phyloP scores from a whole-genome alignment of 2,113 vertebrate genomes.

The Tetraodon nigroviridis region DNA sequence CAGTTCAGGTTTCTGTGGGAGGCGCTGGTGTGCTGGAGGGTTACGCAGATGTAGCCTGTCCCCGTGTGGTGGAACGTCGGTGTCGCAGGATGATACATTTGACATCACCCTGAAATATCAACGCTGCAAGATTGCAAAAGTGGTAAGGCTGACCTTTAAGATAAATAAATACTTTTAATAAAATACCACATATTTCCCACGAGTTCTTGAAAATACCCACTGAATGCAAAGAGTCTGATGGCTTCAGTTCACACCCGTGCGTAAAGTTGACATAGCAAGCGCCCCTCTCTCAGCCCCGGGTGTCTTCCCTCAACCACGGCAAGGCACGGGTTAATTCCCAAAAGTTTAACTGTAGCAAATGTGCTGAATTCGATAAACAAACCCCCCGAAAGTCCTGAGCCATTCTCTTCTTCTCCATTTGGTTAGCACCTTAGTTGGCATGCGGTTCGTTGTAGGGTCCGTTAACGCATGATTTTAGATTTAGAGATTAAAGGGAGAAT shows the following conservation, averaged over 20 bases:
- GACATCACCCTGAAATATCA: neutral
- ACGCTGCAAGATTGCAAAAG: too few species aligned
- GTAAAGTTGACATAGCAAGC: slow-evolving; percentile 68
- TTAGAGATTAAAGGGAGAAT: too few species aligned
- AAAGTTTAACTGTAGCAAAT: slow-evolving; percentile 51
- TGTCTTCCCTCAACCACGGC: slow-evolving; percentile 28
- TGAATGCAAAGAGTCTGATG: slow-evolving; percentile 9
- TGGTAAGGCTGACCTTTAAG: too few species aligned
- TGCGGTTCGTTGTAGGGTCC: slow-evolving; percentile 5
- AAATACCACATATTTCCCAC: neutral
- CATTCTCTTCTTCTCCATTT: slow-evolving; percentile 24
- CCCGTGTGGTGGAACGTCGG: slow-evolving; percentile 27
- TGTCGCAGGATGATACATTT: slow-evolving; percentile 2
- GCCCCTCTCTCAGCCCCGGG: slow-evolving; percentile 27
- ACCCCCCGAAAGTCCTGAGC: slow-evolving; percentile 3
- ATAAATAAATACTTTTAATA: neutral
- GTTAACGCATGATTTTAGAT: neutral
- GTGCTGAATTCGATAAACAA: slow-evolving; percentile 40
- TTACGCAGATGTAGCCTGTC: slow-evolving; percentile 23
- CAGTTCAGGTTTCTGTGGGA: neutral
- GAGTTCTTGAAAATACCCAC: slow-evolving; percentile 10
- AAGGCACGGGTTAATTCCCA: slow-evolving; percentile 58
- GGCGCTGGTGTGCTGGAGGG: neutral
- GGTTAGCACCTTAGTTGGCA: neutral
- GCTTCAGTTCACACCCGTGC: slow-evolving; percentile 47